Evolutionary conservation across 2,888 invertebrate species (phyloP).

Genomic region (Campaea margaritaria): DNA sequence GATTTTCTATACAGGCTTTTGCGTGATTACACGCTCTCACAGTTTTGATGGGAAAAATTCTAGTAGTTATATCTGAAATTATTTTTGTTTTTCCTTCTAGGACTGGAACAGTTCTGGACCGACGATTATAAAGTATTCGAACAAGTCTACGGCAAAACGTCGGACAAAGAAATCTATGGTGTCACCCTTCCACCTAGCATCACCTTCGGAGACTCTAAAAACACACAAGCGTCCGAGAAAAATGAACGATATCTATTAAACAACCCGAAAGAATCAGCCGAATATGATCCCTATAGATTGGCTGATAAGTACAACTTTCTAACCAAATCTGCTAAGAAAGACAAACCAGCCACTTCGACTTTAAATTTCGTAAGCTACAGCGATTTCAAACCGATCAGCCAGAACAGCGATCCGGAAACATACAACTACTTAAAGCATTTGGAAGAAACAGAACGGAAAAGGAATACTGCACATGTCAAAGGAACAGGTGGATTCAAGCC

Average conservation of each 20-base stretch:
- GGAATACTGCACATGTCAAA: conserved; percentile 51
- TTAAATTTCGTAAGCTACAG: conserved; percentile 65
- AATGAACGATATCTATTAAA: conserved; percentile 56
- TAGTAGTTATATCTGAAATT: neutral
- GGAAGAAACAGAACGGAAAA: conserved; percentile 58
- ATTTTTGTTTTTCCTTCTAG: conserved; percentile 10
- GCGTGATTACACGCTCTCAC: too few relatives aligned
- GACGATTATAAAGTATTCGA: conserved; percentile 76
- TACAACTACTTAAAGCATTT: conserved; percentile 71
- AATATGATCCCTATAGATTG: conserved; percentile 50
- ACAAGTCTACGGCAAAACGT: conserved; percentile 76
- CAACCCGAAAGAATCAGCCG: conserved; percentile 46
- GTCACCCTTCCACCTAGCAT: conserved; percentile 59
- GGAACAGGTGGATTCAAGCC: conserved; percentile 56
- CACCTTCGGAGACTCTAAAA: conserved; percentile 46
- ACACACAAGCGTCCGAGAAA: conserved; percentile 61
- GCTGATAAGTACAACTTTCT: conserved; percentile 57
- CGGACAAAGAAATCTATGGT: conserved; percentile 73
- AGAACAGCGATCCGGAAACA: conserved; percentile 67
- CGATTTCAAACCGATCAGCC: conserved; percentile 68
- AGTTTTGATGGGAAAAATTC: too few relatives aligned
- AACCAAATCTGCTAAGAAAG: conserved; percentile 42
- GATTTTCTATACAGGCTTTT: too few relatives aligned
- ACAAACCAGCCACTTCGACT: conserved; percentile 50
- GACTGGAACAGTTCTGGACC: conserved; percentile 67